A percentile compares a stretch with the other conserved stretches of the same genome.
Evolutionary conservation across 2,888 invertebrate genomes (phyloP).

Genomic region (Anthrax anthrax): DNA sequence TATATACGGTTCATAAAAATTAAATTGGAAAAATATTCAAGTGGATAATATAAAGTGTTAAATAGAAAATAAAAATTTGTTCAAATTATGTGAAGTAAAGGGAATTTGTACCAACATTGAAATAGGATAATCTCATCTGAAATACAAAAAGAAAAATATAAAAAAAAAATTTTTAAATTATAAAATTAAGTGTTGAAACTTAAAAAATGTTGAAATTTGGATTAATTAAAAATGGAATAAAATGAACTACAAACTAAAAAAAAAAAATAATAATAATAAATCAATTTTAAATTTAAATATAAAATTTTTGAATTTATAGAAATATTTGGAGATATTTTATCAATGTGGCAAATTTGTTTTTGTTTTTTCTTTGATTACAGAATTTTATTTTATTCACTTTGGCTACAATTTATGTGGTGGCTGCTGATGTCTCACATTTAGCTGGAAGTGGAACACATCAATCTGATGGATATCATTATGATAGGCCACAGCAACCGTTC

Average conservation of each 20-base stretch:
- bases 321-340: too few relatives aligned
- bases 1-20: too few relatives aligned
- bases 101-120: too few relatives aligned
- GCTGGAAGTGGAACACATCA: background rate
- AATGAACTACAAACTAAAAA: background rate
- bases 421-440: constrained; percentile 4
- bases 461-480: constrained; percentile 2
- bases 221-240: background rate
- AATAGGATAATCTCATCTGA: too few relatives aligned
- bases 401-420: background rate
- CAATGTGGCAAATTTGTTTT: background rate
- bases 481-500: background rate
- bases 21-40: too few relatives aligned
- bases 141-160: too few relatives aligned
- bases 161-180: too few relatives aligned
- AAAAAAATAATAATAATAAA: background rate
- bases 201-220: background rate
- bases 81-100: too few relatives aligned
- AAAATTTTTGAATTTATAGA: too few relatives aligned
- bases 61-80: too few relatives aligned
- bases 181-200: background rate
- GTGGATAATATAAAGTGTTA: too few relatives aligned
- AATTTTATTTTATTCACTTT: background rate
- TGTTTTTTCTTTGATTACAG: background rate
- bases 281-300: background rate